Evolutionary conservation across 2,113 vertebrate genomes (phyloP), one percentile per base, ranked within the genome.

Genomic region (Lichenostomus cassidix): DNA sequence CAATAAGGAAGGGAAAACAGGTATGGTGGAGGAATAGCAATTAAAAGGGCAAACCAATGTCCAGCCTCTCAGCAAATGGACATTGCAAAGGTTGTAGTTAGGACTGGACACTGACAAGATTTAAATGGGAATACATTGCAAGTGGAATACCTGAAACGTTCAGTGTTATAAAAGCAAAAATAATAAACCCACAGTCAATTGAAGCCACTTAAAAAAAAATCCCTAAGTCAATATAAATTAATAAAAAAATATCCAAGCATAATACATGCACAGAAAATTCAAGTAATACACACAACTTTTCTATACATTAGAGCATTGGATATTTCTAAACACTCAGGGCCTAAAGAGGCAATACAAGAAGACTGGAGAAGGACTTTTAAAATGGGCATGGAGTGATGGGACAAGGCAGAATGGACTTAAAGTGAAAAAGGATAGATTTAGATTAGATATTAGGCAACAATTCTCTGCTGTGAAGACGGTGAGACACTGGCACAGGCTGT

Each of bases 301-400:
- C 31, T 56, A 59, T 67, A 60, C 8, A 17, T 28, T 70, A 70
- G 15, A 21, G 44, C 0, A 0, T 3, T 24, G 18, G 5, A 21
- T 46, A 52, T 39, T 67, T 82, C 28, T 39, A 74, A 39, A 39
- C 11, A 59, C 23, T 8, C 33, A 39, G 5, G 23, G 20, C 67
- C 44, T 52, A 29, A 74, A 41, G 8, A 37, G 5, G 9, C 8
- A 20, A 37, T 46, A n/a, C 7, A 67, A 75, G 23, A 63, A 41
- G 11, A 13, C 13, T 63, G 29, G 29, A 70, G n/a, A 42, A 81
- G 5, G 6, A 56, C 9, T 31, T 63, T 33, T 70, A 21, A 35
- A 56, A 49, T 16, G 10, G 15, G 12, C 5, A 11, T 74, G 12
- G 44, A 74, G 22, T 37, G 27, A 50, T 15, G 27, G 15, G 11